Conservation (phyloP, 2,888 invertebrate genomes). For the Lissonota sp. region DNA sequence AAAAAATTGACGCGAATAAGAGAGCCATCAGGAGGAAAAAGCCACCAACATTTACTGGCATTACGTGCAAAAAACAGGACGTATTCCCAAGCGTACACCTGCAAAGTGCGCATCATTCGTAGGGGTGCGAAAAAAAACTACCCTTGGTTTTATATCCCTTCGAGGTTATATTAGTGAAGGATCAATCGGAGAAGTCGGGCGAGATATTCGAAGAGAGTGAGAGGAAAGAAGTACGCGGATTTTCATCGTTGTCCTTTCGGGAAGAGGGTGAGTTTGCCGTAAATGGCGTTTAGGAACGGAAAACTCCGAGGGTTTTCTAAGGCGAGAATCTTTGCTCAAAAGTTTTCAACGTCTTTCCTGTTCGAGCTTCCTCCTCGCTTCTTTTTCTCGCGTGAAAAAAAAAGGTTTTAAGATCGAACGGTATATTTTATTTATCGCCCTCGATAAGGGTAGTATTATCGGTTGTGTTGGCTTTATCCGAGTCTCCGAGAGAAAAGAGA, state of each 20-base stretch:
- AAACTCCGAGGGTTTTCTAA: slow-evolving; percentile 17
- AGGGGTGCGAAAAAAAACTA: slow-evolving; percentile 15
- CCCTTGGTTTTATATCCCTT: slow-evolving; percentile 27
- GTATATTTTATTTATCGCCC: slow-evolving; percentile 69
- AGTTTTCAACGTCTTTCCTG: background rate
- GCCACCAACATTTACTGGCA: slow-evolving; percentile 1
- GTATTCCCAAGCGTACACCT: slow-evolving; percentile 58
- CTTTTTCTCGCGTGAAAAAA: slow-evolving; percentile 32
- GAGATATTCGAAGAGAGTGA: slow-evolving; percentile 39
- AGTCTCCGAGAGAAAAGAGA: slow-evolving; percentile 16
- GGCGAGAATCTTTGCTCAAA: background rate
- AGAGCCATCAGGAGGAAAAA: slow-evolving; percentile 39
- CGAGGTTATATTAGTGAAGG: slow-evolving; percentile 13
- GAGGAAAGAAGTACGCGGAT: slow-evolving; percentile 54
- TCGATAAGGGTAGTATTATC: slow-evolving; percentile 67
- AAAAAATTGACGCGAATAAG: slow-evolving; percentile 25
- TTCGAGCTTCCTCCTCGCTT: background rate
- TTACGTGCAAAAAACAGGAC: background rate
- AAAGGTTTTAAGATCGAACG: slow-evolving; percentile 61
- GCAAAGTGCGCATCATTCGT: slow-evolving; percentile 28
- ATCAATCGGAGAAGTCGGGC: slow-evolving; percentile 46
- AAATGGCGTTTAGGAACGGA: background rate
- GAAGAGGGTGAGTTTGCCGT: background rate
- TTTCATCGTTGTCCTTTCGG: slow-evolving; percentile 15
- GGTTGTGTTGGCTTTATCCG: slow-evolving; percentile 35